Base-by-base conservation (phyloP, 2,888 invertebrate genomes). In the Neoaliturus tenellus region DNA sequence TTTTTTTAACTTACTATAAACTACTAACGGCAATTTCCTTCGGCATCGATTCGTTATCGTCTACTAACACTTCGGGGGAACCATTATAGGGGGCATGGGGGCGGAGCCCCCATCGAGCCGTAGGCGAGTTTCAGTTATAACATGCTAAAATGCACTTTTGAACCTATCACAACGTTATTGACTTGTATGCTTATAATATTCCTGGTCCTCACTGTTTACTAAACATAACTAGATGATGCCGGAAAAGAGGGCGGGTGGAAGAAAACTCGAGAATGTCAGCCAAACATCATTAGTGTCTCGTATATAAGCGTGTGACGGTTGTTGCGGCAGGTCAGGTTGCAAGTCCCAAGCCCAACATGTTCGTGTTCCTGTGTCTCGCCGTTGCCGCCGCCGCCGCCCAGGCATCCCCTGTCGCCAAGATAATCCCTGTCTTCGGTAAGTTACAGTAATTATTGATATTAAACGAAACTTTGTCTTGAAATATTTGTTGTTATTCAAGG, bases 341-440 rank as follows among this genome's bases (percentile, higher is more conserved):
- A 23, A 23, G 51, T 14, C 44, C 17, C 14, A 3, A 44, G 23
- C 51, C 14, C 8, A 62, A 62, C 28, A 62, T 62, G 62, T 62
- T 62, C 17, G 62, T 31, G 62, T 28, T 62, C 3, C 25, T 58
- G 6, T 58, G 58, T 31, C 28, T 62, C 5, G 28, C 28, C 5
- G 23, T 55, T 3, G 55, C 23, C 55, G 5, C 14, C 62, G 62
- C 62, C 4, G 28, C 62, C 31, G 62, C 17, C 14, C 31, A 62
- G 10, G 62, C 62, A 1, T 8, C 10, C 1, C 62, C 62, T 62
- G 31, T 31, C 12, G 62, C 14, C 5, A 62, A 62, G 14, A 31
- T 62, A 28, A 62, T 62, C 62, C 62, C 62, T 5, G 62, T 62
- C 12, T 62, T 62, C 20, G 62, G 62, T 62, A 62, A 3, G 62